These are phyloP conservation scores for Todiramphus chloris DNA, from an alignment of 2,113 vertebrate genomes.

Conservation along the genomic window DNA sequence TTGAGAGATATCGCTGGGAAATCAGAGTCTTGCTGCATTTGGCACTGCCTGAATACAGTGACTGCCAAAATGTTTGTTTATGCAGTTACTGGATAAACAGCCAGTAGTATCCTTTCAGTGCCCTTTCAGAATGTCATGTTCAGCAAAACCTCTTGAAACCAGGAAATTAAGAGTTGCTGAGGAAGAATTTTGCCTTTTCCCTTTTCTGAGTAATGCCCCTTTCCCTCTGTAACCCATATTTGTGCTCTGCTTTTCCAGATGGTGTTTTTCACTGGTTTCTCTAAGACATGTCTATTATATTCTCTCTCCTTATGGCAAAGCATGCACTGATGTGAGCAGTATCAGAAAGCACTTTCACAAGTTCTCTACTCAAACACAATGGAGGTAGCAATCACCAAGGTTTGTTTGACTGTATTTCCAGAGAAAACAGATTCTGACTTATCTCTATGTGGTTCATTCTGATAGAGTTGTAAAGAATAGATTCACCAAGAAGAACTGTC, in stretches of 20 bases:
- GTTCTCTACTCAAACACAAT: neutral
- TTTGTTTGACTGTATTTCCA: neutral
- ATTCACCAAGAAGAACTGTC: neutral
- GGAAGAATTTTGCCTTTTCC: neutral
- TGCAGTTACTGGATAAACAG: neutral
- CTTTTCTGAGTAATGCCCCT: neutral
- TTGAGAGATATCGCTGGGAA: neutral
- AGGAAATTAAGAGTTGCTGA: neutral
- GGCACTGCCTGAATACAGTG: neutral
- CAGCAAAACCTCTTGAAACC: slow-evolving; percentile 1
- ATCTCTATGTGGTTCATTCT: neutral
- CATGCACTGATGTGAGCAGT: neutral
- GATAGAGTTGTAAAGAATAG: neutral
- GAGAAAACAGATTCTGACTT: neutral
- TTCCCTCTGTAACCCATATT: neutral
- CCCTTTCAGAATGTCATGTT: neutral
- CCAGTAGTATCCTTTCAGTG: neutral
- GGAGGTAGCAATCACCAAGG: neutral
- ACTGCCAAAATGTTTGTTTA: slow-evolving; percentile 3
- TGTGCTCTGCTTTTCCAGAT: neutral
- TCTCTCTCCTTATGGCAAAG: neutral
- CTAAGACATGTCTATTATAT: neutral
- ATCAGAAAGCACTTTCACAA: neutral
- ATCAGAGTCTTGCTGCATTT: neutral
- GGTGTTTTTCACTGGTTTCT: neutral